These are phyloP conservation scores for Drosophila trichaetosa DNA, from an alignment of 2,888 invertebrate genomes.

Conservation along the genomic window DNA sequence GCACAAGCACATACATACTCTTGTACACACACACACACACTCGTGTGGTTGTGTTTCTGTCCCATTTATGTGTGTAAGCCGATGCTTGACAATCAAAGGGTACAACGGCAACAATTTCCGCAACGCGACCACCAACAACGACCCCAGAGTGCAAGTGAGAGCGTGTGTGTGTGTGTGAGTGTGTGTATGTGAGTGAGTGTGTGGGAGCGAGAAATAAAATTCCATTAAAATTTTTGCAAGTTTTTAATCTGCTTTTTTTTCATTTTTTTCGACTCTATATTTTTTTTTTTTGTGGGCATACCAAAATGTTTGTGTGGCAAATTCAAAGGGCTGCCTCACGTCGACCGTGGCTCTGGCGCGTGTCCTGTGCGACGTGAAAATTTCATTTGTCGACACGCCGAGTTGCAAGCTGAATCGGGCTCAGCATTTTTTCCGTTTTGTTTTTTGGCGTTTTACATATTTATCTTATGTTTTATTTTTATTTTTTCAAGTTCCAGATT, in stretches of 20 bases:
- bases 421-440: conserved; percentile 27
- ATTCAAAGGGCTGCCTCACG: conserved; percentile 53
- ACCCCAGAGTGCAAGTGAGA: conserved; percentile 27
- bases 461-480: conserved; percentile 38
- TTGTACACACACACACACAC: conserved; percentile 1
- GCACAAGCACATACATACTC: neutral
- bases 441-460: conserved; percentile 44
- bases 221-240: conserved; percentile 80
- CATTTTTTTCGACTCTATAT: conserved; percentile 7
- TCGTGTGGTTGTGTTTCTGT: conserved; percentile 44
- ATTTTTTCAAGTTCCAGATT: conserved; percentile 41
- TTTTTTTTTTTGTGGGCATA: conserved; percentile 41
- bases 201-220: conserved; percentile 61
- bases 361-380: conserved; percentile 68
- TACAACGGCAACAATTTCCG: conserved; percentile 68
- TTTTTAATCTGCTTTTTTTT: conserved; percentile 63
- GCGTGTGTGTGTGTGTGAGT: conserved; percentile 1
- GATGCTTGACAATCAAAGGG: conserved; percentile 77
- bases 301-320: conserved; percentile 78
- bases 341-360: conserved; percentile 57
- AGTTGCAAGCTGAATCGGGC: conserved; percentile 29
- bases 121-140: conserved; percentile 60
- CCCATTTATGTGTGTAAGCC: conserved; percentile 76
- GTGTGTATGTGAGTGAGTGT: neutral
- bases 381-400: conserved; percentile 72